Evolutionary conservation across 2,888 invertebrate species (phyloP).

Genomic region (Drosophila percnosoma): DNA sequence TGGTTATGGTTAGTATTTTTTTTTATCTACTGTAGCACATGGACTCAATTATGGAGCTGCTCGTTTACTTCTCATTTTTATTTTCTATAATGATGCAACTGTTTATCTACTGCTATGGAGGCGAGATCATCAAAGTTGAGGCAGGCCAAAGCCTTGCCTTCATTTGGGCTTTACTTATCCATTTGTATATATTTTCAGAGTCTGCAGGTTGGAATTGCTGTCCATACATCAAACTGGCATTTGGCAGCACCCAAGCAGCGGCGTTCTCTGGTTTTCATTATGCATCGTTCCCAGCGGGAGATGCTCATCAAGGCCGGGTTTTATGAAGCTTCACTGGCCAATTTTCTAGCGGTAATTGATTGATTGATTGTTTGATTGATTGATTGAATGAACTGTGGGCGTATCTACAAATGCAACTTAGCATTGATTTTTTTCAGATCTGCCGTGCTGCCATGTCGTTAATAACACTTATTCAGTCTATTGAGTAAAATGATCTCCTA

Average conservation of each 20-base stretch:
- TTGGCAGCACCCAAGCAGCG: constrained; percentile 73
- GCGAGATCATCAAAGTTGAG: constrained; percentile 82
- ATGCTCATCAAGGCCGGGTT: constrained; percentile 80
- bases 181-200: constrained; percentile 63
- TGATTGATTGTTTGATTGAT: not conserved
- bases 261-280: constrained; percentile 69
- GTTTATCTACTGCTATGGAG: constrained; percentile 83
- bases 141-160: constrained; percentile 37
- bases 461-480: constrained; percentile 81
- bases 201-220: constrained; percentile 71
- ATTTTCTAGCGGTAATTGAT: constrained; percentile 76
- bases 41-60: constrained; percentile 65
- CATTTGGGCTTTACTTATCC: not conserved
- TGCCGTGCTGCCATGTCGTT: constrained; percentile 76
- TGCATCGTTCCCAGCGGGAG: constrained; percentile 78
- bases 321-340: constrained; percentile 82
- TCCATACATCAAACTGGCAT: constrained; percentile 80
- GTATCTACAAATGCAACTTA: not conserved
- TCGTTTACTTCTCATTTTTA: constrained; percentile 77
- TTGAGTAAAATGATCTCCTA: constrained; percentile 52
- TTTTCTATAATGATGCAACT: constrained; percentile 81
- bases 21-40: constrained; percentile 64
- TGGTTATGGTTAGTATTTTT: not conserved
- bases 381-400: not conserved
- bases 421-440: constrained; percentile 60